A percentile compares a stretch with the other conserved stretches of the same genome.
These are phyloP conservation scores for Uria aalge DNA, from an alignment of 2,113 vertebrate genomes.

Conservation along the genomic window DNA sequence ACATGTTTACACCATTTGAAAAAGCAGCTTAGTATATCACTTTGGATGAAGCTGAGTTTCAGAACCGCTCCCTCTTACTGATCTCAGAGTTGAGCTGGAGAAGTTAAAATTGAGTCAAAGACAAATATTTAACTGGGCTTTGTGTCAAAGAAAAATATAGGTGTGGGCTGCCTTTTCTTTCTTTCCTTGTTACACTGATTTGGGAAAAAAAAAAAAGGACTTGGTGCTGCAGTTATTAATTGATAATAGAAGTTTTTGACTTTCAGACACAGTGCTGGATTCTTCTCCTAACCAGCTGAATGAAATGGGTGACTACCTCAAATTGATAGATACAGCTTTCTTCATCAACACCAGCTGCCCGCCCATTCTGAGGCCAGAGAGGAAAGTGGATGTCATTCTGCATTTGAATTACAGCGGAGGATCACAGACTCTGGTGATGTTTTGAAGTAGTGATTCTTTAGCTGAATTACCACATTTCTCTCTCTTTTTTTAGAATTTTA, in stretches of 20 bases:
- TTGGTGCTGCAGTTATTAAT: not conserved
- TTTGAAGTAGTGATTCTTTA: not conserved
- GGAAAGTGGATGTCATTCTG: conserved; percentile 78
- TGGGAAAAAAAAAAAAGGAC: not conserved
- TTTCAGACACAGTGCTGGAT: conserved; percentile 77
- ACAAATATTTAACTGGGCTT: not conserved
- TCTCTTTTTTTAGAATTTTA: not conserved
- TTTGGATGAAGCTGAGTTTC: not conserved
- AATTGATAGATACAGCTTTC: conserved; percentile 77
- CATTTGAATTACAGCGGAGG: conserved; percentile 78
- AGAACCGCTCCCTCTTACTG: not conserved
- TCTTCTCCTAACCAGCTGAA: conserved; percentile 71
- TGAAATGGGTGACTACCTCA: conserved; percentile 59
- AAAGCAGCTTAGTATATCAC: not conserved
- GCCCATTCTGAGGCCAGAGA: conserved; percentile 71
- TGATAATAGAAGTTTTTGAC: not conserved
- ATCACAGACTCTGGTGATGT: conserved; percentile 71
- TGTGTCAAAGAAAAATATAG: not conserved
- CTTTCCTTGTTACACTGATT: not conserved
- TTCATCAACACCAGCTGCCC: conserved; percentile 81
- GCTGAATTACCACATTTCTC: not conserved
- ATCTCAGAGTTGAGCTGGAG: not conserved
- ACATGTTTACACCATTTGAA: not conserved
- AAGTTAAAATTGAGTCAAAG: not conserved
- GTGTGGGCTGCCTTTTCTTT: not conserved